Evolutionary conservation across 2,797 vertebrate genomes (phyloP).

Genomic region (Mormyrus proboscirostris): DNA sequence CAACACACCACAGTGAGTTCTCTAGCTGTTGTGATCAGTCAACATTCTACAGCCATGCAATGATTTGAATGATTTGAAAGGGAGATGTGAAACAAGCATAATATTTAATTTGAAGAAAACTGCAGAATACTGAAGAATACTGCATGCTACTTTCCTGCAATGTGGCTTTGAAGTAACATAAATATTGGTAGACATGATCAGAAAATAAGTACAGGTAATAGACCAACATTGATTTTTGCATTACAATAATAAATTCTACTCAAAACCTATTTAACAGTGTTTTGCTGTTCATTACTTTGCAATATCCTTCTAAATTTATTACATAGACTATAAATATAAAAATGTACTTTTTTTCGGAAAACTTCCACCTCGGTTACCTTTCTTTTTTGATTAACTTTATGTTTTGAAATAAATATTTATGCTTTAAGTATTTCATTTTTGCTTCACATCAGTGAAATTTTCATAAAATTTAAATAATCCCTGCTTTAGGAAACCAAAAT

Average conservation of each 20-base stretch:
- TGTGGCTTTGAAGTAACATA: neutral
- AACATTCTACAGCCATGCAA: neutral
- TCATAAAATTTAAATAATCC: neutral
- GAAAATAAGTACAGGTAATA: neutral
- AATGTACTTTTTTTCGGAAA: neutral
- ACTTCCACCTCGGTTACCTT: neutral
- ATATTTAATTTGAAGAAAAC: neutral
- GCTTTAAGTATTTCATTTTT: neutral
- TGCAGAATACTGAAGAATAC: neutral
- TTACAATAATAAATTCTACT: neutral
- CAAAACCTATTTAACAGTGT: neutral
- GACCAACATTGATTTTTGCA: neutral
- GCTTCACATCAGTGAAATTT: neutral
- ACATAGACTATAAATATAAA: neutral
- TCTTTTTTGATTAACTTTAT: neutral
- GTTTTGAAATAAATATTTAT: neutral
- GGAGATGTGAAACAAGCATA: neutral
- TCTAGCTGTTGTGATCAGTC: neutral
- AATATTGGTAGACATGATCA: neutral
- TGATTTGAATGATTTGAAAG: neutral
- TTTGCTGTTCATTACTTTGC: neutral
- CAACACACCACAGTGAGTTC: neutral
- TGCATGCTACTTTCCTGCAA: neutral
- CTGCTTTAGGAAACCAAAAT: neutral
- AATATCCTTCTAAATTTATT: neutral